A percentile compares a stretch with the other conserved stretches of the same genome.
phyloP scores from a whole-genome alignment of 1,140 invertebrate genomes.

The Pemphigus obesinymphae region DNA sequence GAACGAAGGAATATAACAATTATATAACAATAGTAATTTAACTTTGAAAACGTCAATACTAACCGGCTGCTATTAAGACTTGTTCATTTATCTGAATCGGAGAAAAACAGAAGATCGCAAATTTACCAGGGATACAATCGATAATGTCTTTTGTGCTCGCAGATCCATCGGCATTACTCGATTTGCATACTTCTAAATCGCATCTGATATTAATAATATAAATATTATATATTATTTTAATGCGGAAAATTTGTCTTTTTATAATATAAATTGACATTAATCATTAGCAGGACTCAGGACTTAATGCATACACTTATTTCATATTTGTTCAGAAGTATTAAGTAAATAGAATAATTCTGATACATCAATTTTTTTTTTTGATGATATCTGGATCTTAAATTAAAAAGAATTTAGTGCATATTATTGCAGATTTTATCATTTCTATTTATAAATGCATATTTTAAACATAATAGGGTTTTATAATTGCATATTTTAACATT shows the following conservation, averaged over 20 bases:
- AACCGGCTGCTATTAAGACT: constrained; percentile 57
- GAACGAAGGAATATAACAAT: too few species aligned
- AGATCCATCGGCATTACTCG: constrained; percentile 54
- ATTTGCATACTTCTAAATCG: constrained; percentile 64
- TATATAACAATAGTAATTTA: too few species aligned
- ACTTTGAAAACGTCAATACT: neutral
- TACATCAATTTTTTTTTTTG: too few species aligned
- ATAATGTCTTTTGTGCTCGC: constrained; percentile 63
- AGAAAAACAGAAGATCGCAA: constrained; percentile 75
- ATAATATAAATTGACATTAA: neutral
- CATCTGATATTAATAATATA: constrained; percentile 56
- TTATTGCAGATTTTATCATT: too few species aligned
- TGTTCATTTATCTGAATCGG: constrained; percentile 80
- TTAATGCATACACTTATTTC: neutral
- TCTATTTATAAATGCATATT: too few species aligned
- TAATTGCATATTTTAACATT: too few species aligned
- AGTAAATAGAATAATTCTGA: too few species aligned
- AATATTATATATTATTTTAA: neutral
- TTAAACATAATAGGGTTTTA: too few species aligned
- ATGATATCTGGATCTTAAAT: too few species aligned
- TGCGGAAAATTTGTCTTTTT: neutral
- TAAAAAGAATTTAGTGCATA: too few species aligned
- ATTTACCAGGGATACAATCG: constrained; percentile 63
- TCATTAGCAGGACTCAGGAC: too few species aligned
- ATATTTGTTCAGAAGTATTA: too few species aligned